Evolutionary conservation across 2,797 vertebrate species (phyloP), one percentile per base, ranked within the genome.

Genomic region (Coracias cyanogaster): DNA sequence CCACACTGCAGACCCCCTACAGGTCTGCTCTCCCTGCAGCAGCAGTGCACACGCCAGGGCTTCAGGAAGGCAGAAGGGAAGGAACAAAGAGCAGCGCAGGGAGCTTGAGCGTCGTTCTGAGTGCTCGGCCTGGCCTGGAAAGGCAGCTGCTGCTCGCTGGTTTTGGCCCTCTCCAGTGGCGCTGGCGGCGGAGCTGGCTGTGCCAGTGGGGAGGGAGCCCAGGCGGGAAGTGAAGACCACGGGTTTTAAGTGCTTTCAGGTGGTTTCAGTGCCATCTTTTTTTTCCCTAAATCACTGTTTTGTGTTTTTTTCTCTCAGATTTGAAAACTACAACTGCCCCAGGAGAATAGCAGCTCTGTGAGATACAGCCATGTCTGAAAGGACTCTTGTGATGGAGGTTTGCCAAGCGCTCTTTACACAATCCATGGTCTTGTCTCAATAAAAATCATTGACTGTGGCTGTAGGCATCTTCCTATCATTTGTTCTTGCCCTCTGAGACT

Each of bases 341-440:
- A 3, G 70, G 12, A 76, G 81, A 95, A 81, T 52, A 89, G 66
- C 66, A 72, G 93, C 78, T 51, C 49, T 46, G 60, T 62, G 90
- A 52, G 83, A 8, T 5, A 2, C 29, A 48, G 54, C 70, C 6
- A 0, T 4, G 8, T 4, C 82, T 54, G 41, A 39, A 64, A 33
- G 65, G 88, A 33, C 54, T 22, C 15, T 5, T 20, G 37, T 10
- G 48, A 9, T 58, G 67, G 83, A 77, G 64, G 14, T n/a, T 31
- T 91, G 84, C 77, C 85, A 54, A 33, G 58, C 0, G 10, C 10
- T 37, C 51, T 65, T 46, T 14, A 10, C 29, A 29, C 57, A 71
- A 11, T 16, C 10, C 5, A 1, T 1, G 5, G 18, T 24, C 45
- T 22, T 65, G 57, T 35, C 83, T 86, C 82, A 93, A 89, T 93